Evolutionary conservation across 2,113 vertebrate genomes (phyloP).

Genomic region (Morone saxatilis): DNA sequence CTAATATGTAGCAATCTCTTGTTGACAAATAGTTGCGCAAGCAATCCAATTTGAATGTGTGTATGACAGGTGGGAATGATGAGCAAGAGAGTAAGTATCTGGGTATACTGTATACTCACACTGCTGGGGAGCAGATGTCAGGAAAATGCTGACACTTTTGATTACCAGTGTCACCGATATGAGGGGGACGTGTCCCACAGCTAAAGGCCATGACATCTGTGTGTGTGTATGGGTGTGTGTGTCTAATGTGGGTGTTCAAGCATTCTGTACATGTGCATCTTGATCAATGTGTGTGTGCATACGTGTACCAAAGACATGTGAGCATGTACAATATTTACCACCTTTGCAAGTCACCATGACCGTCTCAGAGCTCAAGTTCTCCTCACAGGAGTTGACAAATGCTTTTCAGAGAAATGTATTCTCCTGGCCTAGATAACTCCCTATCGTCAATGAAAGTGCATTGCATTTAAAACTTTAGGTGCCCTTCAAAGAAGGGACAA

Average conservation of each 20-base stretch:
- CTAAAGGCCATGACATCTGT: conserved; percentile 61
- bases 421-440: conserved; percentile 48
- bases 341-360: conserved; percentile 30
- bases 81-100: conserved; percentile 55
- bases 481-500: conserved; percentile 38
- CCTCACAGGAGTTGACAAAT: conserved; percentile 59
- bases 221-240: conserved; percentile 31
- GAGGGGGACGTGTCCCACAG: conserved; percentile 34
- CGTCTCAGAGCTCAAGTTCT: conserved; percentile 62
- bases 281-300: conserved; percentile 12
- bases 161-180: conserved; percentile 68
- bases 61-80: conserved; percentile 61
- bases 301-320: conserved; percentile 32
- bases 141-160: conserved; percentile 73
- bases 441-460: conserved; percentile 40
- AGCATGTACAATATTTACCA: conserved; percentile 60
- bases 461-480: conserved; percentile 33
- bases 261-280: conserved; percentile 32
- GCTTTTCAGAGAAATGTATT: conserved; percentile 48
- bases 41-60: conserved; percentile 21
- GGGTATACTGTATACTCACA: conserved; percentile 52
- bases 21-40: conserved; percentile 23
- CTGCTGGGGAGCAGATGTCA: conserved; percentile 69
- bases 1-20: not conserved
- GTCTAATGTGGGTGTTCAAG: conserved; percentile 4